Evolutionary conservation across 1,140 invertebrate genomes (phyloP).

Genomic region (Cyclina sinensis): DNA sequence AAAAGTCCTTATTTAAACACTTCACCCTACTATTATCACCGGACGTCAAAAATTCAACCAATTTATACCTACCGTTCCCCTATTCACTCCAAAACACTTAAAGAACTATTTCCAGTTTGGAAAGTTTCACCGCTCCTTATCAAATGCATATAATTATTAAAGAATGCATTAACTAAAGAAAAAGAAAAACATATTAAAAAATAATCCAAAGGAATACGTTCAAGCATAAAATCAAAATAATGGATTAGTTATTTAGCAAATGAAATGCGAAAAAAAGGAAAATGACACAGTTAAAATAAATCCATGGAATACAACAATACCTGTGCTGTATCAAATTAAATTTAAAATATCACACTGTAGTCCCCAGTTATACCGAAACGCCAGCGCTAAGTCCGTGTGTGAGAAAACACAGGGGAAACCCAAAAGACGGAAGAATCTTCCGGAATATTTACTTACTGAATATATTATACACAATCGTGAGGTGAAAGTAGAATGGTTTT

Average conservation of each 20-base stretch:
- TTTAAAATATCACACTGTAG: neutral
- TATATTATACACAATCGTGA: conserved; percentile 9
- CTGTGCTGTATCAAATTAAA: conserved; percentile 31
- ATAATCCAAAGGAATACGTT: neutral
- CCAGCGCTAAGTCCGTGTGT: neutral
- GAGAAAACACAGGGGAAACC: conserved; percentile 1
- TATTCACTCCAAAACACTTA: neutral
- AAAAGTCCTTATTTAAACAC: conserved; percentile 3
- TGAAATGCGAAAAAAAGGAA: conserved; percentile 30
- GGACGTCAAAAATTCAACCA: conserved; percentile 1
- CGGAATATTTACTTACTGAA: conserved; percentile 44
- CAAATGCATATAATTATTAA: neutral
- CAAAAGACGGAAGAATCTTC: conserved; percentile 16
- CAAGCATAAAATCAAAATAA: neutral
- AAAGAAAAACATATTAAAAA: neutral
- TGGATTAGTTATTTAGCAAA: neutral
- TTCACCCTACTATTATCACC: neutral
- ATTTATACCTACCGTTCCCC: neutral
- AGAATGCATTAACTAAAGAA: conserved; percentile 13
- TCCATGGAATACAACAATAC: conserved; percentile 12
- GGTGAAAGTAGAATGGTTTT: conserved; percentile 57
- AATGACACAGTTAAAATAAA: conserved; percentile 28
- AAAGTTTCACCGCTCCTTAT: neutral
- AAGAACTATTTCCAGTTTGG: conserved; percentile 4
- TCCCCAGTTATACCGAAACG: conserved; percentile 10